Evolutionary conservation across 1,140 invertebrate species (phyloP).

Genomic region (Centruroides vittatus): DNA sequence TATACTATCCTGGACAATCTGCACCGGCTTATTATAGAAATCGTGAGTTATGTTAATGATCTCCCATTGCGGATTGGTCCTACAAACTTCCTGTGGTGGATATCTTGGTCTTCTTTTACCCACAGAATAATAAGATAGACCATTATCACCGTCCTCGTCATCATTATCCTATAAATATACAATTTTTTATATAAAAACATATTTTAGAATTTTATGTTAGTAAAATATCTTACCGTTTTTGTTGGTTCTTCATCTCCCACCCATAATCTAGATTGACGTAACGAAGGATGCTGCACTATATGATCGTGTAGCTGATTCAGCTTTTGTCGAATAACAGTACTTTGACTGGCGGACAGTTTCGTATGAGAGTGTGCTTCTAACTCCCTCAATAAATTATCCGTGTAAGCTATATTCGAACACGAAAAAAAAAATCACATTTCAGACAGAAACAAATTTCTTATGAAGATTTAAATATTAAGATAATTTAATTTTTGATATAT

Average conservation of each 20-base stretch:
- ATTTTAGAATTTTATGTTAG: too few species aligned
- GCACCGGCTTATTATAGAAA: constrained; percentile 9
- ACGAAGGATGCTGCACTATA: constrained; percentile 10
- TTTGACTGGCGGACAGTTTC: too few species aligned
- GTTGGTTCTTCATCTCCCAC: constrained; percentile 6
- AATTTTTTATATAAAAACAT: too few species aligned
- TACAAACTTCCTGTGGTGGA: constrained; percentile 14
- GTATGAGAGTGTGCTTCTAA: too few species aligned
- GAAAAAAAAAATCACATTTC: too few species aligned
- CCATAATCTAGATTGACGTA: constrained; percentile 10
- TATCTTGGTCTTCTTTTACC: neutral
- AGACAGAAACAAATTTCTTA: too few species aligned
- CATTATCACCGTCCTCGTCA: neutral
- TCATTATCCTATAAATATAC: neutral
- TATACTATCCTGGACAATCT: constrained; percentile 7
- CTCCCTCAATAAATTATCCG: too few species aligned
- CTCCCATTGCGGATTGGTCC: constrained; percentile 14
- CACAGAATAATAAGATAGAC: neutral
- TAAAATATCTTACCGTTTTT: neutral
- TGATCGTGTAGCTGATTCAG: neutral
- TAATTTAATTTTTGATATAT: too few species aligned
- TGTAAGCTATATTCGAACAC: too few species aligned
- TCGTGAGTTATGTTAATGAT: constrained; percentile 11
- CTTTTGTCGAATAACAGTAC: too few species aligned
- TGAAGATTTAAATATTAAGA: too few species aligned